Conservation (phyloP, 1,140 invertebrate species). For the Scaptomyza graminum region DNA sequence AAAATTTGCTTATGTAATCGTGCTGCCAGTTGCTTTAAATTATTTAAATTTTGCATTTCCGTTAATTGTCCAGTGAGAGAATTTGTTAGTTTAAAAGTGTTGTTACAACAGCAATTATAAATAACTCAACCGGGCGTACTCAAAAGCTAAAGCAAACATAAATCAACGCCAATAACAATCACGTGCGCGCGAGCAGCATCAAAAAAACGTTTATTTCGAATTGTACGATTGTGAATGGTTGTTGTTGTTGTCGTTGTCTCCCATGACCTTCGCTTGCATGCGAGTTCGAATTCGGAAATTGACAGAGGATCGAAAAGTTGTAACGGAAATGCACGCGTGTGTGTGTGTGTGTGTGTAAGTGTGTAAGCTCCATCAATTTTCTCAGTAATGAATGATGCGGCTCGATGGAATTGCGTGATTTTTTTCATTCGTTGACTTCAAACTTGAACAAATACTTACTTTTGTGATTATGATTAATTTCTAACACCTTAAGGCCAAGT, state of each 20-base stretch:
- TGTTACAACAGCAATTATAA: constrained; percentile 49
- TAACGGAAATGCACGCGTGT: constrained; percentile 42
- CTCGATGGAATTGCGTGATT: constrained; percentile 9
- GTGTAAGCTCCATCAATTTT: constrained; percentile 1
- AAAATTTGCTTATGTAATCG: constrained; percentile 59
- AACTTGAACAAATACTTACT: constrained; percentile 21
- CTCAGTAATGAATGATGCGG: not conserved
- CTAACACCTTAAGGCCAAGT: constrained; percentile 18
- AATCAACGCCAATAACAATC: constrained; percentile 62
- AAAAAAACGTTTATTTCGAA: constrained; percentile 42
- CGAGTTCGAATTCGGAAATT: constrained; percentile 51
- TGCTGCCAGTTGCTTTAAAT: constrained; percentile 41
- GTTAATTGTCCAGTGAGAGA: constrained; percentile 64
- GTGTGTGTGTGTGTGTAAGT: not conserved
- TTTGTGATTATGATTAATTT: constrained; percentile 47
- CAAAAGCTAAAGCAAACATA: constrained; percentile 49
- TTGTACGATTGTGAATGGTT: constrained; percentile 7
- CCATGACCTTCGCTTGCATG: constrained; percentile 60
- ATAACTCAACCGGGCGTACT: not conserved
- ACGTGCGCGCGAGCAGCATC: constrained; percentile 54
- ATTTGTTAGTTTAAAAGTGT: constrained; percentile 12
- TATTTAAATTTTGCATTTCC: constrained; percentile 70
- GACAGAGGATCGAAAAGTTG: constrained; percentile 20
- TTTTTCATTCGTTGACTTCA: not conserved
- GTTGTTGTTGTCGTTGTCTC: constrained; percentile 30